These are phyloP conservation scores for Rhynchophorus ferrugineus DNA, from an alignment of 1,140 invertebrate species.

Conservation along the genomic window DNA sequence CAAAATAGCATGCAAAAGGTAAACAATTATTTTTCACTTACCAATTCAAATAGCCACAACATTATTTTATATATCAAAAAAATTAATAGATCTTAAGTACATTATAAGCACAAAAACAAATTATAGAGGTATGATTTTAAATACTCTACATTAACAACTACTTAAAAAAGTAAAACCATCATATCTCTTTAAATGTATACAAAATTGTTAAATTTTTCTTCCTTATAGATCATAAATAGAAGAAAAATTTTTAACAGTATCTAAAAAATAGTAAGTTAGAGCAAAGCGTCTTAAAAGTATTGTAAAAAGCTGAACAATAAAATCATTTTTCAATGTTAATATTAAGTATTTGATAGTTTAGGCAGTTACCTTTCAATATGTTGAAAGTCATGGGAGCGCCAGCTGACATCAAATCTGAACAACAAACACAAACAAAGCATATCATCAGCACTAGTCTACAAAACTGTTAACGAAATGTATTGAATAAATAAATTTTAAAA, in stretches of 20 bases:
- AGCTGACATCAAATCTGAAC: conserved; percentile 67
- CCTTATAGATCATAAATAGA: too few species aligned
- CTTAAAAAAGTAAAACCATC: too few species aligned
- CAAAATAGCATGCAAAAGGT: too few species aligned
- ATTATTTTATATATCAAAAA: too few species aligned
- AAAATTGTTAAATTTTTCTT: too few species aligned
- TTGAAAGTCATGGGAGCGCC: conserved; percentile 65
- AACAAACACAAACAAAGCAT: conserved; percentile 55
- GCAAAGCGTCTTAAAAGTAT: conserved; percentile 11
- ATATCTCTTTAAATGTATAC: too few species aligned
- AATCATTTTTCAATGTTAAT: conserved; percentile 3
- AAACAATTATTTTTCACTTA: too few species aligned
- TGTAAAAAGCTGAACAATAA: conserved; percentile 14
- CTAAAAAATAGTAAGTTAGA: conserved; percentile 5
- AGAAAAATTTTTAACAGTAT: not conserved
- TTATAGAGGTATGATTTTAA: too few species aligned
- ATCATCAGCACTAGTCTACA: conserved; percentile 42
- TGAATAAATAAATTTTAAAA: conserved; percentile 1
- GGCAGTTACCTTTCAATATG: conserved; percentile 65
- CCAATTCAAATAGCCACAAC: too few species aligned
- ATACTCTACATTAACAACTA: too few species aligned
- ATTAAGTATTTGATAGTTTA: conserved; percentile 25
- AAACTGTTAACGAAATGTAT: conserved; percentile 22
- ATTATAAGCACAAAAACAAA: too few species aligned
- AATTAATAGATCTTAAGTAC: too few species aligned